phyloP scores from a whole-genome alignment of 2,888 invertebrate genomes.

The Scelioninae gen. 1 region DNA sequence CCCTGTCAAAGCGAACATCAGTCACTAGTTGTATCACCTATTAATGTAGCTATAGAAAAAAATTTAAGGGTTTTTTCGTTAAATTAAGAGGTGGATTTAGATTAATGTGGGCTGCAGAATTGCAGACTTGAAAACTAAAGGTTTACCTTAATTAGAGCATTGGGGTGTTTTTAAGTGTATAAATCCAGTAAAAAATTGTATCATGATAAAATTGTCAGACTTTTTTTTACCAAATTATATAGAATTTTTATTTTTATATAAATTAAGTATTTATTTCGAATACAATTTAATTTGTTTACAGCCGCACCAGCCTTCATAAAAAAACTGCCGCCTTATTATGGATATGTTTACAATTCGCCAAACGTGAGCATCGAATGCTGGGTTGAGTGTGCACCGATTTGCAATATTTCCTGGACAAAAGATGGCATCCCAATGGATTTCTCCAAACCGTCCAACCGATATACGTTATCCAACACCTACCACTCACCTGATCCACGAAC shows the following conservation, averaged over 20 bases:
- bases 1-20: slow-evolving; percentile 36
- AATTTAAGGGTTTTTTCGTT: too few relatives aligned
- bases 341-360: slow-evolving; percentile 90
- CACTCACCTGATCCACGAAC: slow-evolving; percentile 90
- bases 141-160: too few relatives aligned
- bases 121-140: too few relatives aligned
- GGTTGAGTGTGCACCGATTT: slow-evolving; percentile 94
- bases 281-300: slow-evolving; percentile 79
- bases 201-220: too few relatives aligned
- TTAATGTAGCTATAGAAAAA: not conserved
- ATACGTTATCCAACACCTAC: slow-evolving; percentile 88
- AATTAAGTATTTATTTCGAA: too few relatives aligned
- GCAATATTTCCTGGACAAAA: slow-evolving; percentile 93
- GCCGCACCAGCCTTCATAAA: slow-evolving; percentile 95
- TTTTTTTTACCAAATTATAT: too few relatives aligned
- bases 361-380: slow-evolving; percentile 91
- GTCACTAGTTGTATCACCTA: slow-evolving; percentile 22
- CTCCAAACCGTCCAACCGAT: slow-evolving; percentile 86
- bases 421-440: slow-evolving; percentile 89
- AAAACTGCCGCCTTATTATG: slow-evolving; percentile 92
- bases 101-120: too few relatives aligned
- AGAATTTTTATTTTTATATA: too few relatives aligned
- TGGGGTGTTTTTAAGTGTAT: too few relatives aligned
- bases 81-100: too few relatives aligned
- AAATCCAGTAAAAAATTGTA: too few relatives aligned